Percentiles rank a stretch among this genome's conserved stretches.
Evolutionary conservation across 1,140 invertebrate genomes (phyloP).

Genomic region (Drosophila repletoides): DNA sequence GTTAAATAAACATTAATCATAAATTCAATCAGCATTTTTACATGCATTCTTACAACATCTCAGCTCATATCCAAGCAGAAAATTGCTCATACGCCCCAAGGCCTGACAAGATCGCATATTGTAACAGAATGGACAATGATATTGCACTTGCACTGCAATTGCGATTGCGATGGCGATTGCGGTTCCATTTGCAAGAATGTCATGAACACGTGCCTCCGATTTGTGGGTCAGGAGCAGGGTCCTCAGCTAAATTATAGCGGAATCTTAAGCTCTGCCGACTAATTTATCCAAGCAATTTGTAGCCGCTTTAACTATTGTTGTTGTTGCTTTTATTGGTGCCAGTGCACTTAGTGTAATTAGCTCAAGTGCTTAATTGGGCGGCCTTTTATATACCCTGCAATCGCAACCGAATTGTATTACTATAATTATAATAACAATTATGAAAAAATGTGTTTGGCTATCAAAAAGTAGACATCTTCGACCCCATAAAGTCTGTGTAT

Average conservation of each 20-base stretch:
- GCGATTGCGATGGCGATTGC: constrained; percentile 29
- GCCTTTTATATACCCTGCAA: constrained; percentile 8
- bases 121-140: constrained; percentile 18
- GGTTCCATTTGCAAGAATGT: constrained; percentile 49
- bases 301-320: constrained; percentile 17
- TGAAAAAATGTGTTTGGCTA: too few relatives aligned
- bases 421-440: too few relatives aligned
- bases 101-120: not conserved
- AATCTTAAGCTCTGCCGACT: not conserved
- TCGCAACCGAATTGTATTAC: not conserved
- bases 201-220: constrained; percentile 57
- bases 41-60: constrained; percentile 70
- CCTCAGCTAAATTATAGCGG: constrained; percentile 33
- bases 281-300: constrained; percentile 19
- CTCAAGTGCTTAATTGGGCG: not conserved
- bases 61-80: constrained; percentile 39
- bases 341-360: constrained; percentile 38
- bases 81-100: constrained; percentile 14
- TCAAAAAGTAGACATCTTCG: too few relatives aligned
- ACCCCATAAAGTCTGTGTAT: too few relatives aligned
- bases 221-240: constrained; percentile 50
- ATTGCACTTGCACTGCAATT: constrained; percentile 22
- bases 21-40: constrained; percentile 73
- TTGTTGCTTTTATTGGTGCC: constrained; percentile 17
- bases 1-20: constrained; percentile 56